Evolutionary conservation across 2,888 invertebrate genomes (phyloP).

Genomic region (Epirrita christyi): DNA sequence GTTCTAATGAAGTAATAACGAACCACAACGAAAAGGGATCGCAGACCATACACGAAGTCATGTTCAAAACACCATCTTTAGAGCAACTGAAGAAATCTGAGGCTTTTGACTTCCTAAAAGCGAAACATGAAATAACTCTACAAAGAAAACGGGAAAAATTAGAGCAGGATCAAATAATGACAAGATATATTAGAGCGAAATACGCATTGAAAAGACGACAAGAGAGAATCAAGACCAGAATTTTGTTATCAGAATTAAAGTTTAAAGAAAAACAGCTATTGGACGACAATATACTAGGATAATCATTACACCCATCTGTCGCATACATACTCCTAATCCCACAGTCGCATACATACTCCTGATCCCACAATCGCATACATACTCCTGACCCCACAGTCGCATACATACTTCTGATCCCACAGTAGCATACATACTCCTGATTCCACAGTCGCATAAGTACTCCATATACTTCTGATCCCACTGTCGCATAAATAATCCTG

Average conservation of each 20-base stretch:
- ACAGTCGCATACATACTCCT: too few relatives aligned
- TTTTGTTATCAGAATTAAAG: not conserved
- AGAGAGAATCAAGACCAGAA: slow-evolving; percentile 1
- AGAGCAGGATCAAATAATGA: slow-evolving; percentile 5
- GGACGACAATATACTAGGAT: slow-evolving; percentile 1
- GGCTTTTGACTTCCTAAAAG: slow-evolving; percentile 1
- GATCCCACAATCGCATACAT: too few relatives aligned
- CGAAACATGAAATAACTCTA: slow-evolving; percentile 2
- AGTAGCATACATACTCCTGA: too few relatives aligned
- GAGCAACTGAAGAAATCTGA: slow-evolving; percentile 1
- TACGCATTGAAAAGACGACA: not conserved
- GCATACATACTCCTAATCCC: too few relatives aligned
- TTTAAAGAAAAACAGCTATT: slow-evolving; percentile 2
- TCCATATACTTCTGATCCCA: too few relatives aligned
- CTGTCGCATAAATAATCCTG: too few relatives aligned
- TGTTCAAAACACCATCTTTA: not conserved
- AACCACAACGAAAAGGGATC: slow-evolving; percentile 3
- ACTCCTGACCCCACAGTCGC: too few relatives aligned
- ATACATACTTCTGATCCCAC: too few relatives aligned
- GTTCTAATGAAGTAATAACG: slow-evolving; percentile 5
- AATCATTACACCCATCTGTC: not conserved
- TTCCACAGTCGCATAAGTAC: too few relatives aligned
- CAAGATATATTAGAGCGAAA: slow-evolving; percentile 1
- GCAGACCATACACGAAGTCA: not conserved
- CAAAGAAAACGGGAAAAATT: slow-evolving; percentile 4